Evolutionary conservation across 1,140 invertebrate species (phyloP), one percentile per base, ranked within the genome.

Genomic region (Asbolus verrucosus): DNA sequence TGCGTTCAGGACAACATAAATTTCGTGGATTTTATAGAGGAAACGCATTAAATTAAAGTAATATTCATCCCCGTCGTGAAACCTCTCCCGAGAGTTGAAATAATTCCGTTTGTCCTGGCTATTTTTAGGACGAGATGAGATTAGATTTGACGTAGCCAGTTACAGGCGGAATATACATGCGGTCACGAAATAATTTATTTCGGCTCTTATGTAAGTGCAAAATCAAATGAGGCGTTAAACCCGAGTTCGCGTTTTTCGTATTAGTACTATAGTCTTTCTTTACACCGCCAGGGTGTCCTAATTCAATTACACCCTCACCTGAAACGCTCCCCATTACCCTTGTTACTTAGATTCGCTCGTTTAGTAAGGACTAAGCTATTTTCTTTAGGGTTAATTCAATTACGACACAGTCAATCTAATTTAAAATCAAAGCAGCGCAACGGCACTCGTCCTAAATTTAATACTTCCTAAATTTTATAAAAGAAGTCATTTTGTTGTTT

Each of bases 321-420:
- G 24, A 24, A 54, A 54, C 46, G 21, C 11, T 21, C 19, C 46
- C 33, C n/a, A 54, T 54, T 54, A 54, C 46, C 46, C 46, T 50
- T 21, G 16, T 50, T 50, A 50, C 43, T 36, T 36, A 36, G 33
- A 36, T 36, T 36, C 33, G 33, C 33, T 11, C 33, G 33, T 36
- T 36, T 36, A 36, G 8, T 14, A 6, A 41, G n/a, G 39, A 41
- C 39, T 41, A 41, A 6, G 43, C 43, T 54, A 54, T 54, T 54
- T 54, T 54, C 46, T 54, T 54, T 54, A 27, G 18, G 46, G 46
- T 24, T 27, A 54, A 54, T 54, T 54, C 46, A 54, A 54, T 54
- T 54, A 54, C 3, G 19, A 6, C 46, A 27, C 46, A 27, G 19
- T 24, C 46, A 27, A 27, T 54, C 21, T 54, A 54, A 54, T 54